Conservation (phyloP, 2,797 vertebrate species). For the Holocentrus rufus region DNA sequence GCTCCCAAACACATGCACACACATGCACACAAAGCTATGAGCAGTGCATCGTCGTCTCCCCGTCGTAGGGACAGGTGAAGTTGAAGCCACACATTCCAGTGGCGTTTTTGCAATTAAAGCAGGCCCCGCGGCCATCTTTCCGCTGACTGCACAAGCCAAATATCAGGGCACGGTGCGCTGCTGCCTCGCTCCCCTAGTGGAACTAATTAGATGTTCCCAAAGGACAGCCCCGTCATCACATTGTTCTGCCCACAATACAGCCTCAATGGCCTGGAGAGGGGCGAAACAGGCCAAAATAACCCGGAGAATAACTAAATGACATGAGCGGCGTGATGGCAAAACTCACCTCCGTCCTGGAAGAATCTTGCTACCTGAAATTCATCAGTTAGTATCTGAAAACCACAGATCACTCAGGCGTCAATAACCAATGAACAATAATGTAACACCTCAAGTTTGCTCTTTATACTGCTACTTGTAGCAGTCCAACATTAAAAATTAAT, state of each 20-base stretch:
- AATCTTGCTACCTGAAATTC: conserved; percentile 3
- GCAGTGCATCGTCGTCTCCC: conserved; percentile 61
- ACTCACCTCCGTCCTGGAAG: conserved; percentile 27
- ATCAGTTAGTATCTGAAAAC: conserved; percentile 28
- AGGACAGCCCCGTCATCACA: conserved; percentile 81
- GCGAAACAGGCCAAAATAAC: conserved; percentile 66
- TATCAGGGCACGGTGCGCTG: conserved; percentile 77
- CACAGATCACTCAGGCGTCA: background rate
- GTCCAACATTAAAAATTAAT: no score
- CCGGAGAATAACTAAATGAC: conserved; percentile 61
- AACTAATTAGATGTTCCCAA: conserved; percentile 83
- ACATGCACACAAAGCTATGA: conserved; percentile 8
- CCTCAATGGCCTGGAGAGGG: conserved; percentile 62
- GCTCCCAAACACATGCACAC: conserved; percentile 20
- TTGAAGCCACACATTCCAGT: conserved; percentile 73
- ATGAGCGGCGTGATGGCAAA: conserved; percentile 47
- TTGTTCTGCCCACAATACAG: conserved; percentile 77
- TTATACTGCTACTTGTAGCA: no score
- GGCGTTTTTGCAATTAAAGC: conserved; percentile 82
- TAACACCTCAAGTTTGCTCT: no score
- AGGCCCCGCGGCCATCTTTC: conserved; percentile 80
- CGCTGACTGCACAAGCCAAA: conserved; percentile 81
- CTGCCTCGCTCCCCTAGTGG: conserved; percentile 80
- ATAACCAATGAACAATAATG: no score
- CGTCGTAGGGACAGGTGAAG: conserved; percentile 75